Base-by-base conservation (phyloP, 2,113 vertebrate species). In the Microtus pennsylvanicus region DNA sequence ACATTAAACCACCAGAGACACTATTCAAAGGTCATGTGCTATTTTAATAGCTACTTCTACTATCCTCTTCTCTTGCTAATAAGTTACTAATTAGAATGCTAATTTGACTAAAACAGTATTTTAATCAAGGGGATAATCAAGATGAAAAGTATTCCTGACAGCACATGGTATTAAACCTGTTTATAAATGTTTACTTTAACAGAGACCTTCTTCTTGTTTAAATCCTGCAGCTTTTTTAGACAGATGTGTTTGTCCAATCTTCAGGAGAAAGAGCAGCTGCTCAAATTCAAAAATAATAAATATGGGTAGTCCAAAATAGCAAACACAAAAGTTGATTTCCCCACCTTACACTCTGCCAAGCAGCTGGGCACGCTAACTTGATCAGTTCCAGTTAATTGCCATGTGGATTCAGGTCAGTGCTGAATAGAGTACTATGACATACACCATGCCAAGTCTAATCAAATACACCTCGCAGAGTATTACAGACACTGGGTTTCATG, bases 201-300 rank as follows among this genome's bases (percentile, higher is more conserved):
- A 74, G 38, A 76, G 58, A 33, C 1, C 24, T 93, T 87, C 63
- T 33, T 85, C 13, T 77, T 93, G 13, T 94, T 94, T 90, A 52
- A 16, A 65, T 96, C 30, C n/a, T 91, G 91, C 90, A 98, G 91
- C 94, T 97, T 97, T 76, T 58, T 92, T 58, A 69, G 95, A 88
- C 97, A 98, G 97, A 96, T 97, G 96, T 96, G 83, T 87, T 92
- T 69, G 83, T 90, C 96, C 94, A 95, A 17, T 85, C 63, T 91
- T 91, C 50, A 76, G 55, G 97, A 96, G 74, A 96, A 45, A 75
- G 10, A 91, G 72, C 96, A 97, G 94, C 95, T 97, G 96, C 63
- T 97, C 63, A 75, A 89, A 93, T 95, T 94, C 12, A 93, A 91
- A 97, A 95, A 72, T 78, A 97, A 97, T 89, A 82, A 75, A 90